These are phyloP conservation scores for Zoanthus gigantus DNA, from an alignment of 92 coral and sea anemone species.

Conservation along the genomic window DNA sequence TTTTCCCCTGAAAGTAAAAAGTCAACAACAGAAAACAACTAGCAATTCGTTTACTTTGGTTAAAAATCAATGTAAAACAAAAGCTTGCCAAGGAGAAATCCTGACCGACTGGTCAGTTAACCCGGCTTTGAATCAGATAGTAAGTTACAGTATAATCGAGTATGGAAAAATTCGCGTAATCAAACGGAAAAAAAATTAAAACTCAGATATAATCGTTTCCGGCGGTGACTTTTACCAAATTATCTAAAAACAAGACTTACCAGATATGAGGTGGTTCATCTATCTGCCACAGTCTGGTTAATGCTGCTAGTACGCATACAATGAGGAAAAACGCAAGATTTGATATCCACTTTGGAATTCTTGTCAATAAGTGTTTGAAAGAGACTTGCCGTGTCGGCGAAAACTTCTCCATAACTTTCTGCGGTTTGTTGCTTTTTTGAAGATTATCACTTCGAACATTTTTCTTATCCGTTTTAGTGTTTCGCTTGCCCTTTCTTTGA, in stretches of 20 bases:
- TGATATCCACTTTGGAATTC: constrained; percentile 15
- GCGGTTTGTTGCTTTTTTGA: constrained; percentile 32
- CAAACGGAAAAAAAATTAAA: not conserved
- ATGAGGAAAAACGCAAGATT: constrained; percentile 26
- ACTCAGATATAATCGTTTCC: not conserved
- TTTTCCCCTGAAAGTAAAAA: too few species aligned
- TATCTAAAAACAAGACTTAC: constrained; percentile 9
- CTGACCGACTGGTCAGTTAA: too few species aligned
- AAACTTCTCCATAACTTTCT: not conserved
- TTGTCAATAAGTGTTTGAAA: not conserved
- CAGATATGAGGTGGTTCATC: constrained; percentile 33
- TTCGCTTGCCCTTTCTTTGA: constrained; percentile 50
- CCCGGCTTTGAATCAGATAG: too few species aligned
- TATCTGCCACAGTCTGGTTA: constrained; percentile 31
- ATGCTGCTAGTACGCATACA: constrained; percentile 28
- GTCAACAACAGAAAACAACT: too few species aligned
- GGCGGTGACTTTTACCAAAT: not conserved
- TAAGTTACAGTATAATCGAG: too few species aligned
- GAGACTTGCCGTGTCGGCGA: constrained; percentile 9
- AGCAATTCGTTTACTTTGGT: too few species aligned
- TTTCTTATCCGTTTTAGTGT: constrained; percentile 29
- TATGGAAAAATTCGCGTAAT: not conserved
- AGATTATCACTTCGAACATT: constrained; percentile 29
- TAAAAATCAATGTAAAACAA: too few species aligned
- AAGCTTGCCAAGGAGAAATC: too few species aligned